Conservation (phyloP, 2,888 invertebrate species). For the Drosophila tripunctata region DNA sequence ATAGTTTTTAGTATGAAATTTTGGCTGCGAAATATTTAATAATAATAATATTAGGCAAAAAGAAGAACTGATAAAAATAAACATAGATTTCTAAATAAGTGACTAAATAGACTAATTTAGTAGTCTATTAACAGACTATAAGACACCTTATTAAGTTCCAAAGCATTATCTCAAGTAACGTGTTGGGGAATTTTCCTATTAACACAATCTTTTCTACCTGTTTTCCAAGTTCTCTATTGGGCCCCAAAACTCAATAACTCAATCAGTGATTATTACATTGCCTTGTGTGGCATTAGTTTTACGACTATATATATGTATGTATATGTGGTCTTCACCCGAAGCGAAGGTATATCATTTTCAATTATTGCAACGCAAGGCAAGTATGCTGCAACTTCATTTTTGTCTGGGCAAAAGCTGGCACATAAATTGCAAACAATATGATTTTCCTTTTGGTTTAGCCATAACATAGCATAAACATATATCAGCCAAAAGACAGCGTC, state of each 20-base stretch:
- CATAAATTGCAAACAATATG: conserved; percentile 73
- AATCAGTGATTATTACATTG: conserved; percentile 10
- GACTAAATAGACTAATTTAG: no score
- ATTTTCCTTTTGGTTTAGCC: conserved; percentile 61
- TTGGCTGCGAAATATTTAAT: no score
- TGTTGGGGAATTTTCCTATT: background rate
- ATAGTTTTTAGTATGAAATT: no score
- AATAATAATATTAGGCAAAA: no score
- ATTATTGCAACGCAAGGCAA: conserved; percentile 21
- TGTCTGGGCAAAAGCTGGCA: conserved; percentile 29
- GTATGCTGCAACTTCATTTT: conserved; percentile 19
- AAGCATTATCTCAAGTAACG: background rate
- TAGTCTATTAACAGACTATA: no score
- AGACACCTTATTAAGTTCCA: background rate
- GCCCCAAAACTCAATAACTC: conserved; percentile 7
- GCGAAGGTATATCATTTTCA: conserved; percentile 1
- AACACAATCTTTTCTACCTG: background rate
- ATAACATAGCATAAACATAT: conserved; percentile 60
- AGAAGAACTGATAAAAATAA: no score
- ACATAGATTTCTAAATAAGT: no score
- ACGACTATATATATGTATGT: conserved; percentile 21
- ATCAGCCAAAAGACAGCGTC: conserved; percentile 64
- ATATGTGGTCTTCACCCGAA: background rate
- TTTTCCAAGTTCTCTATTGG: background rate
- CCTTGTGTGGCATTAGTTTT: background rate